phyloP scores from a whole-genome alignment of 2,113 vertebrate genomes.

The Muscicapa adusta region DNA sequence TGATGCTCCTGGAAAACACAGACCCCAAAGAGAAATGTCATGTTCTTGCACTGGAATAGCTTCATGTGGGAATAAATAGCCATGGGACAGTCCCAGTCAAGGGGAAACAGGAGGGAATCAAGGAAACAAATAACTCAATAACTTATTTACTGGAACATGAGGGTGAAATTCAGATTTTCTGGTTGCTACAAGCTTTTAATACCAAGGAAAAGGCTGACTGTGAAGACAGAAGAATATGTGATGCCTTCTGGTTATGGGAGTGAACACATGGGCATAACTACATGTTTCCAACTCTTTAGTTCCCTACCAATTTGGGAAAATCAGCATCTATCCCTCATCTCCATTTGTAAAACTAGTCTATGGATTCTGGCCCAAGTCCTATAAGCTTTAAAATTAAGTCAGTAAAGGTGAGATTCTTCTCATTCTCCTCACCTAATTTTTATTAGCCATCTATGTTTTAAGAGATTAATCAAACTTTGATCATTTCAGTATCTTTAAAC shows the following conservation, averaged over 20 bases:
- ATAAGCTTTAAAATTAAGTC: not conserved
- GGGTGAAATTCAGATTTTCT: not conserved
- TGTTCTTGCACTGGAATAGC: not conserved
- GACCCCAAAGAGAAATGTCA: not conserved
- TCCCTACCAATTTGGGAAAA: not conserved
- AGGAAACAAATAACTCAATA: not conserved
- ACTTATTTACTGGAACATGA: not conserved
- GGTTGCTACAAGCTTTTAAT: not conserved
- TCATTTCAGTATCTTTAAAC: not conserved
- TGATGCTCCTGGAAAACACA: slow-evolving; percentile 77
- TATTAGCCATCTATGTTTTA: not conserved
- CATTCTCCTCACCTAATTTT: not conserved
- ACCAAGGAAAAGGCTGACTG: not conserved
- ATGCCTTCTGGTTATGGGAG: not conserved
- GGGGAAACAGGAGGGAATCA: not conserved
- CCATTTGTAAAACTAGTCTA: not conserved
- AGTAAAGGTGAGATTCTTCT: not conserved
- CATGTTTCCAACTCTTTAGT: not conserved
- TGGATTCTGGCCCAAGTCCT: not conserved
- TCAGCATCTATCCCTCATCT: not conserved
- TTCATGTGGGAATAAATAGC: not conserved
- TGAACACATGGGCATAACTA: fast-evolving
- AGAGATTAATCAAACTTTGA: not conserved
- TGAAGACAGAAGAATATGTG: not conserved
- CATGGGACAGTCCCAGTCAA: not conserved